A percentile compares a stretch with the other conserved stretches of the same genome.
Conservation (phyloP, 2,797 vertebrate genomes). For the Acomys russatus region DNA sequence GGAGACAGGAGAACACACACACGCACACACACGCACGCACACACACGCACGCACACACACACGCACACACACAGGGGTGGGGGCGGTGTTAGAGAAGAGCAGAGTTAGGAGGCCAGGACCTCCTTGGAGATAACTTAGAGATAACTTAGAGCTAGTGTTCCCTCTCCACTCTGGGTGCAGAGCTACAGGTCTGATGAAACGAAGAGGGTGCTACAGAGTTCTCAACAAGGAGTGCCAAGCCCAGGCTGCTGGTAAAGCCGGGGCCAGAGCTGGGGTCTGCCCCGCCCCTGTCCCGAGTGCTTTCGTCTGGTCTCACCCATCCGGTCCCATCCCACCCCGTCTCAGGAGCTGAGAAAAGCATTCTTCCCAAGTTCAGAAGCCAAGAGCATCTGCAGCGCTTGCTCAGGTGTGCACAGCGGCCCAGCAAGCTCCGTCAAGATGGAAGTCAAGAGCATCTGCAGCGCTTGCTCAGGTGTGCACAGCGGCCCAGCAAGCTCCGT, state of each 20-base stretch:
- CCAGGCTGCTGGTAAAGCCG: neutral
- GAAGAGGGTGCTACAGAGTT: accelerated
- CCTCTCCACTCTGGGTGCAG: accelerated
- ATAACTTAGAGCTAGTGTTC: neutral
- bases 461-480: constrained; percentile 75
- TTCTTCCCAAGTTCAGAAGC: constrained; percentile 2
- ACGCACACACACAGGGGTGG: neutral
- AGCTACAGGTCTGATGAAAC: neutral
- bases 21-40: too few relatives aligned
- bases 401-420: constrained; percentile 74
- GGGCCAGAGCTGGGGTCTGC: neutral
- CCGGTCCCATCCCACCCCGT: neutral
- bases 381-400: constrained; percentile 71
- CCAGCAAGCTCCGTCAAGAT: constrained; percentile 83
- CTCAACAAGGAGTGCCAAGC: neutral
- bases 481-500: constrained; percentile 79
- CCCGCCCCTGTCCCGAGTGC: accelerated
- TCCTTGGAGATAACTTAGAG: constrained; percentile 54
- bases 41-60: neutral
- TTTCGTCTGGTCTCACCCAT: neutral
- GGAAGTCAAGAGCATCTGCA: too few relatives aligned
- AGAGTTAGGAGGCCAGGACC: neutral
- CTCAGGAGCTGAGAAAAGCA: neutral
- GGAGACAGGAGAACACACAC: neutral
- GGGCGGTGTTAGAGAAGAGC: neutral